Base-by-base conservation (phyloP, 1,140 invertebrate species). In the Leucophenga varia region DNA sequence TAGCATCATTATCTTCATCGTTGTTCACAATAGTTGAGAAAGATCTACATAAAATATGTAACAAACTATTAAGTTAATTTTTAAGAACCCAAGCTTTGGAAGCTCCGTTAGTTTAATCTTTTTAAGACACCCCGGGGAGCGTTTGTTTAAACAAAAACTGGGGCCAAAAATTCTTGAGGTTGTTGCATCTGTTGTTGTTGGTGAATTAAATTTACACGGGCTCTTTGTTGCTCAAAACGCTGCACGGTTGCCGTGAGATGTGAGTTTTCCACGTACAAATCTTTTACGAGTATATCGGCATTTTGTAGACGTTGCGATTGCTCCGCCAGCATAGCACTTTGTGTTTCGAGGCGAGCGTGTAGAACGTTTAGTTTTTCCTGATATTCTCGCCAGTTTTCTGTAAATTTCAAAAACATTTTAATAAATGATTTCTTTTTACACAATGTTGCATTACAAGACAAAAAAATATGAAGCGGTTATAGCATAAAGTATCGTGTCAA, bases 231-330 rank as follows among this genome's bases (percentile, higher is more conserved):
- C 61, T 86, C 82, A 17, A 86, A 59, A 40, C 79, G 76, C 61
- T 85, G 82, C n/a, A 85, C 78, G 17, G 79, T 82, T 5, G 82
- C 80, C 12, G 82, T 80, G 47, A 90, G 75, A 69, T 85, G 83
- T 19, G 87, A 84, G 78, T 90, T 90, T 74, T 91, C 88, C n/a
- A 89, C 80, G 64, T 86, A 90, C 14, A 91, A 76, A 71, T 90
- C 87, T 73, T 88, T 88, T 1, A 88, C 84, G 4, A 90, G 74
- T 52, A 88, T 73, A 74, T 91, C 88, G 25, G 86, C 81, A 57
- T 81, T 81, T n/a, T 83, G 80, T 43, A 91, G 76, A 47, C 82
- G 83, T 64, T 84, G 77, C 40, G 82, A 79, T 59, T 89, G 84
- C 32, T 86, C 78, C 21, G 84, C 78, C 4, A 87, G 61, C 56